Percentiles rank a stretch among this genome's conserved stretches.
These are phyloP conservation scores for Agelaius phoeniceus DNA, from an alignment of 2,113 vertebrate species.

Conservation along the genomic window DNA sequence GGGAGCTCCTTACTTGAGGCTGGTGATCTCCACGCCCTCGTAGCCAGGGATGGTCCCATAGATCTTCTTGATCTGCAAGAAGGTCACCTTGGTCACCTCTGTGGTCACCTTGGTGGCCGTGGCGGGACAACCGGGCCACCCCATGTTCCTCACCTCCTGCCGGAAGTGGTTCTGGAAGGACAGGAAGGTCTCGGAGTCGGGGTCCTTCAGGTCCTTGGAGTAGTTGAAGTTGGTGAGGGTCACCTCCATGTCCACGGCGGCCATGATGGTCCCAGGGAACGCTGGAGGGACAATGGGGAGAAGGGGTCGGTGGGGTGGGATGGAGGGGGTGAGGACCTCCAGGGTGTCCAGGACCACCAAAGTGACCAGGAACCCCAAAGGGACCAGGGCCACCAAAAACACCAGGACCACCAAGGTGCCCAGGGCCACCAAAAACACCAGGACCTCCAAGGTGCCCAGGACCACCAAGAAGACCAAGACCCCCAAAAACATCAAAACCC, in stretches of 20 bases:
- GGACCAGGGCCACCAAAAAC: fast-evolving
- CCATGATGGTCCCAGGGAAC: not conserved
- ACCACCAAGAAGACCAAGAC: too few species aligned
- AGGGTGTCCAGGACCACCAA: too few species aligned
- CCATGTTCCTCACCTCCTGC: not conserved
- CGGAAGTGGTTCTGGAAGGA: not conserved
- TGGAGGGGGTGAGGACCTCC: too few species aligned
- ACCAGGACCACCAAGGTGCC: fast-evolving
- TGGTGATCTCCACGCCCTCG: not conserved
- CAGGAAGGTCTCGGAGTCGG: not conserved
- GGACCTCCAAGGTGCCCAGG: too few species aligned
- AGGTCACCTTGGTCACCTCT: not conserved
- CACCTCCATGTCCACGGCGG: not conserved
- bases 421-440: too few species aligned
- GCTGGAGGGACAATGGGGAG: not conserved
- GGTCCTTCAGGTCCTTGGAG: not conserved
- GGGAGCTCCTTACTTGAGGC: not conserved
- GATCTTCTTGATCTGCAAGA: not conserved
- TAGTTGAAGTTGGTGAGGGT: not conserved
- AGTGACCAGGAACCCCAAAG: too few species aligned
- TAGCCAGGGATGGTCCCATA: not conserved
- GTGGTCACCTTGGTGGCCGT: not conserved
- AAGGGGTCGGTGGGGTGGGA: not conserved
- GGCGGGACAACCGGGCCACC: not conserved
- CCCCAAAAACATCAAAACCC: too few species aligned